Evolutionary conservation across 2,888 invertebrate genomes (phyloP).

Genomic region (Trachelus tabidus): DNA sequence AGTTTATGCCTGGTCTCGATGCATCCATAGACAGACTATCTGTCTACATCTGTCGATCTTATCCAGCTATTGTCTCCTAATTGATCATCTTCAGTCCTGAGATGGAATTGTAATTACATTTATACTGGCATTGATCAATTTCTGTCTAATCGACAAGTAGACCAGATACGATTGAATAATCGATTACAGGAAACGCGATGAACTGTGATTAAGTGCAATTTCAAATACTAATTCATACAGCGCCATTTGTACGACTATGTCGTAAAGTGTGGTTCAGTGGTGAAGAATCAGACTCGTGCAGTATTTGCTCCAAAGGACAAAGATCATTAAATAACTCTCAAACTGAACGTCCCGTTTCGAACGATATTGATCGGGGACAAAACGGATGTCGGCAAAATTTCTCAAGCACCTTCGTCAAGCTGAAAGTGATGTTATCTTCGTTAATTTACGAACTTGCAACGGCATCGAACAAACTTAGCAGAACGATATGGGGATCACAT

Average conservation of each 20-base stretch:
- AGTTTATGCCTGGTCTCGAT: neutral
- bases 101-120: constrained; percentile 19
- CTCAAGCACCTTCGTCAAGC: constrained; percentile 16
- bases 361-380: constrained; percentile 19
- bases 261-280: neutral
- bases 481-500: constrained; percentile 22
- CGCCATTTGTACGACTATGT: neutral
- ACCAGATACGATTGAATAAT: neutral
- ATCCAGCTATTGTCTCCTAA: constrained; percentile 19
- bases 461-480: neutral
- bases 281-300: neutral
- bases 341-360: constrained; percentile 7
- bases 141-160: neutral
- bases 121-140: neutral
- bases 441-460: neutral
- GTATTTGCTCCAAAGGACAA: neutral
- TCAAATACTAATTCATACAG: neutral
- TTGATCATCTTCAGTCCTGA: constrained; percentile 15
- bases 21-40: neutral
- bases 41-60: constrained; percentile 9
- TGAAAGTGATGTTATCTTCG: constrained; percentile 11
- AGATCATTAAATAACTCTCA: neutral
- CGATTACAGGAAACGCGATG: neutral
- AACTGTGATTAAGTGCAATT: neutral
- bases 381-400: constrained; percentile 23